Base-by-base conservation (phyloP, 2,113 vertebrate species). In the Apteryx mantelli region DNA sequence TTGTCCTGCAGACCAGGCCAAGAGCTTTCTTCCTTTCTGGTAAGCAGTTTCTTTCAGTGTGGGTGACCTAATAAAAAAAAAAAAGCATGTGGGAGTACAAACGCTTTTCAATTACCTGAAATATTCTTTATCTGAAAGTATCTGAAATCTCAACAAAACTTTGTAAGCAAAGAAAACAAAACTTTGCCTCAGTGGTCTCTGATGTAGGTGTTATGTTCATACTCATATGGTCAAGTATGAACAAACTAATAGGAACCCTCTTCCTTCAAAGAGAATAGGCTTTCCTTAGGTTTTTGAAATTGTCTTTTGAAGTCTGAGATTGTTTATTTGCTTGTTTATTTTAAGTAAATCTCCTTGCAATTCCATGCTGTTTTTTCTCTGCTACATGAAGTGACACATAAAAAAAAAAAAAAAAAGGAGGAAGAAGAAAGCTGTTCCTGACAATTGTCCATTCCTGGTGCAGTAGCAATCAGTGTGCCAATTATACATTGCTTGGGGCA, bases 301-400 rank as follows among this genome's bases (percentile, higher is more conserved):
- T 40, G 20, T 8, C 34, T 83, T 96, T 93, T 79, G 61, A 95
- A 91, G 40, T 25, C 46, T 50, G 30, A 53, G 3, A 12, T 78
- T 89, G 38, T 85, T 91, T 84, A 79, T 71, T 95, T 85, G 17
- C 8, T 78, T 84, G 13, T 63, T 91, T 89, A 21, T 97, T 94
- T 81, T 24, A 88, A 92, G 12, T 34, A 96, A 94, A 78, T 38
- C 19, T 81, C 22, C 69, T 20, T 63, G 19, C 32, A 92, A 77
- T 79, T 91, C n/a, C 26, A 46, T 19, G 11, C 16, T 44, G 5
- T 1, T 30, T 88, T 90, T 69, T 32, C 30, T 28, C 30, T 89
- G 15, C 19, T 80, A 30, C 8, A 18, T n/a, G 46, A 92, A 82
- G 25, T 44, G n/a, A 88, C 7, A 20, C 11, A 64, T 71, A 79